Evolutionary conservation across 2,888 invertebrate genomes (phyloP), one percentile per base, ranked within the genome.

Genomic region (Coenonympha glycerion): DNA sequence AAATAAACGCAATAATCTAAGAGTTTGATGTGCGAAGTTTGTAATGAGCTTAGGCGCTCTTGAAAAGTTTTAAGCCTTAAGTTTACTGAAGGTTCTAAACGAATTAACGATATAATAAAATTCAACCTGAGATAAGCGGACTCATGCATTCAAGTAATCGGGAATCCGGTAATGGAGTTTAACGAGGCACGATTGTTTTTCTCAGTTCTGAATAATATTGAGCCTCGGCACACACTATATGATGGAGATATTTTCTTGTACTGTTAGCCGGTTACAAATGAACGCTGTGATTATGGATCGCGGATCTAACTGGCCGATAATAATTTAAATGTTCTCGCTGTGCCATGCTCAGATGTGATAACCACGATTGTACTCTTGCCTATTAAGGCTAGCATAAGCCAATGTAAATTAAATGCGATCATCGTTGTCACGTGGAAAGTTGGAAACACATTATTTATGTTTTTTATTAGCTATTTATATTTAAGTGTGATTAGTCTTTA

Each of bases 181-280:
- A 86, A 86, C 83, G 82, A 86, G 80, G 66, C 83, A 84, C 84
- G 82, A 84, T 85, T 85, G 84, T 86, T 86, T 85, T 85, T 85
- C 83, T 78, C 73, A 82, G 79, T 83, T 85, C 79, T 83, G 83
- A 84, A 86, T 84, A 86, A 85, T 87, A 86, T 86, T 82, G 83
- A 81, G 77, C 78, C 71, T 76, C 78, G 79, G 73, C 71, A 36
- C 34, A 6, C 28, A 19, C 66, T 81, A 86, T 86, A 85, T 76
- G 85, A 86, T 85, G 75, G 78, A 66, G 85, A 85, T 83, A 82
- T 77, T 83, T 84, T 84, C 80, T 76, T 67, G 77, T 84, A 81
- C 82, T 81, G 81, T 82, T 83, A 76, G 73, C 70, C 73, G 69
- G 75, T 85, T 81, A 85, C 84, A 84, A 84, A 83, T 85, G 82